Base-by-base conservation (phyloP, 2,797 vertebrate genomes). In the Acipenser oxyrinchus region DNA sequence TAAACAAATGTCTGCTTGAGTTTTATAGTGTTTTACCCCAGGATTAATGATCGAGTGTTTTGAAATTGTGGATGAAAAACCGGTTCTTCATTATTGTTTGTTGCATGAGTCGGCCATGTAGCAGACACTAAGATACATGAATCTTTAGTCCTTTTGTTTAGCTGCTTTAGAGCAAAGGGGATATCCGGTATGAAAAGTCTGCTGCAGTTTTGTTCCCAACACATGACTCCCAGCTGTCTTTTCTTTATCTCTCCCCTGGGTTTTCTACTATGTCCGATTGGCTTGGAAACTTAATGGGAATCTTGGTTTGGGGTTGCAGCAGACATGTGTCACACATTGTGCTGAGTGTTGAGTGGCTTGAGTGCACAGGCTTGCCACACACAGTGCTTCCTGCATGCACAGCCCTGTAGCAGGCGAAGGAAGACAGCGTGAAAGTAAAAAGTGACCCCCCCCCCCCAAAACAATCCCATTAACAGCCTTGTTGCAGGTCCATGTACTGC, bases 341-440 rank as follows among this genome's bases (percentile, higher is more conserved):
- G 63, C 72, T 52, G 65, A 76, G 71, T 71, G 69, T 72, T 69
- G 51, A 75, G 61, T 57, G 52, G 73, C 61, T 68, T 63, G 18
- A 69, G 63, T 66, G 70, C 68, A 53, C 68, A 63, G 23, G 55
- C 51, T 66, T 62, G 63, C 80, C 79, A 78, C 82, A 84, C 81
- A 82, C 76, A 70, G 11, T 1, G 73, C 72, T 73, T 84, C 80
- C 78, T 71, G 73, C 51, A 64, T 37, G 51, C 23, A 66, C 55
- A 18, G 70, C 68, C 73, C 63, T 60, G 23, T 58, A 13, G 55
- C 69, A 74, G 79, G 73, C 78, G 75, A 64, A 83, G 85, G 82
- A 86, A 83, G 82, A 37, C 23, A 37, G 23, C 23, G 23, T 37
- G 23, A 37, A 37, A 37, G 23, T 37, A 37, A 37, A 37, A 37